Base-by-base conservation (phyloP, 2,113 vertebrate genomes). In the Parus major region DNA sequence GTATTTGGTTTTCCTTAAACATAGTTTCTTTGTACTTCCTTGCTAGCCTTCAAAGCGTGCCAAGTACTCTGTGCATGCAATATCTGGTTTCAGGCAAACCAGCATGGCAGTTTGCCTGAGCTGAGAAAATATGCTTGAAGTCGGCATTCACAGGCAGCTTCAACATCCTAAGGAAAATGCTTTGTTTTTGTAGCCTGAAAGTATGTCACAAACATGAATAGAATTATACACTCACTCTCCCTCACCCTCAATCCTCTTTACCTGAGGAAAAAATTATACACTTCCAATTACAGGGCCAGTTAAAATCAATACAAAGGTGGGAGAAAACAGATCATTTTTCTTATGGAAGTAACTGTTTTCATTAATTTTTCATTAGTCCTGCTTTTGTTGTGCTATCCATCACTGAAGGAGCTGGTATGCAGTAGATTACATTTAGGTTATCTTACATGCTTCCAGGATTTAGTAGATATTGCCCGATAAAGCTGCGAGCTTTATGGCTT, bases 281-380 rank as follows among this genome's bases (percentile, higher is more conserved):
- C 90, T 98, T 97, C 95, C 97, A 98, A 97, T 97, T 97, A 97
- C 90, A 92, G 95, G 97, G 95, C 97, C 96, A 96, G 95, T 96
- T 97, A 96, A 97, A 97, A 98, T 98, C 98, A 95, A 97, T 98
- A 97, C 88, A 91, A 96, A 97, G 96, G 97, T 98, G 96, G 92
- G 70, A 96, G 95, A 96, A 96, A 95, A 95, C 92, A 93, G 96
- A 97, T 97, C 95, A 96, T 98, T 98, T 98, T 98, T 98, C 98
- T 98, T 96, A 97, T 88, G 93, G 96, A 97, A 97, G 97, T 97
- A 97, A 96, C 97, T 69, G 88, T 97, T 98, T 97, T 96, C 96
- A 98, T 98, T 98, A 98, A 98, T 98, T 97, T 98, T 98, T 98
- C 97, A 97, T 97, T 97, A 97, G 97, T 60, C 85, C 86, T 91